Conservation (phyloP, 2,797 vertebrate species). For the Lagocephalus sceleratus region DNA sequence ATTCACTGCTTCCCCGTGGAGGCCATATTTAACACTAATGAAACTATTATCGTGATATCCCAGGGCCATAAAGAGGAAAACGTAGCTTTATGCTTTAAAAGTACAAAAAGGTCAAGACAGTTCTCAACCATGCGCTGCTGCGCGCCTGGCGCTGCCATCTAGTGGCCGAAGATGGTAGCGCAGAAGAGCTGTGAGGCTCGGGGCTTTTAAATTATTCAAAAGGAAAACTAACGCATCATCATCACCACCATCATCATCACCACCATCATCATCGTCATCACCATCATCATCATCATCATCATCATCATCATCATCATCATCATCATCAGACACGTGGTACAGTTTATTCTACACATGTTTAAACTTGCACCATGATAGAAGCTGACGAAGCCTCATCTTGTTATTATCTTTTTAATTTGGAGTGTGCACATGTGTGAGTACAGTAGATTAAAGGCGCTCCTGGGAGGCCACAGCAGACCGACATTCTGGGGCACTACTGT, state of each 20-base stretch:
- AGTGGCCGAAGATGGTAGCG: constrained; percentile 44
- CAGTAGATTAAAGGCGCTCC: constrained; percentile 40
- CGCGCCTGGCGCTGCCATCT: constrained; percentile 51
- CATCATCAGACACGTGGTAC: too few relatives aligned
- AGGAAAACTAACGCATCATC: too few relatives aligned
- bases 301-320: too few relatives aligned
- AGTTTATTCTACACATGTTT: not conserved
- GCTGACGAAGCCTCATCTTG: not conserved
- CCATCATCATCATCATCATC: too few relatives aligned
- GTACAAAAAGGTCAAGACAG: constrained; percentile 52
- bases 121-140: constrained; percentile 34
- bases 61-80: constrained; percentile 39
- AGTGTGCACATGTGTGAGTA: constrained; percentile 1
- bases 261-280: too few relatives aligned
- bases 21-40: constrained; percentile 39
- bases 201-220: too few relatives aligned
- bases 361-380: not conserved
- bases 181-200: not conserved
- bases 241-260: too few relatives aligned
- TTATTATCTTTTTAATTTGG: not conserved
- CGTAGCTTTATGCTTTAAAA: constrained; percentile 49
- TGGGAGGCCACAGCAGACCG: constrained; percentile 43
- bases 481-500: constrained; percentile 53
- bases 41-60: constrained; percentile 30
- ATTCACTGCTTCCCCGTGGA: constrained; percentile 38